Evolutionary conservation across 2,888 invertebrate species (phyloP).

Genomic region (Nephrotoma flavescens): DNA sequence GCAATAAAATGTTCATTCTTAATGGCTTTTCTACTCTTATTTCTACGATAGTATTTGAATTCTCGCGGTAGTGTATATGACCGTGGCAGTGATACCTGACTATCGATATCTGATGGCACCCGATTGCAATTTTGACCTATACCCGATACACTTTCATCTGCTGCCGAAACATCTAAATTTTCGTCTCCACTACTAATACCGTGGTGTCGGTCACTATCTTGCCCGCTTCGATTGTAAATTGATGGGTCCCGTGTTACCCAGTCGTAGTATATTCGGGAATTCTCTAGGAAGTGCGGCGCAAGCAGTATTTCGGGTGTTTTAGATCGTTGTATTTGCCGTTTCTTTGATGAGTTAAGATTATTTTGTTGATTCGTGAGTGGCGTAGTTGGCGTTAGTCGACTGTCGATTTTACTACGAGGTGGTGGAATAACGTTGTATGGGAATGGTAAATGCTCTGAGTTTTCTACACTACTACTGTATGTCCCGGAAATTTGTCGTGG

Average conservation of each 20-base stretch:
- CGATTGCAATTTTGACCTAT: constrained; percentile 14
- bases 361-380: constrained; percentile 13
- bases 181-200: constrained; percentile 18
- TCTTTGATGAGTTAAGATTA: constrained; percentile 12
- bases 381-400: constrained; percentile 16
- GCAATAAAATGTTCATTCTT: constrained; percentile 54
- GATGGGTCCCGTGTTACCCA: constrained; percentile 28
- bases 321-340: constrained; percentile 37
- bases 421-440: constrained; percentile 40
- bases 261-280: constrained; percentile 31
- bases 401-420: constrained; percentile 38
- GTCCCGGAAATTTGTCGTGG: constrained; percentile 18
- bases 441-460: constrained; percentile 20
- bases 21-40: constrained; percentile 38
- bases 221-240: background rate
- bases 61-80: constrained; percentile 75
- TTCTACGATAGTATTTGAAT: constrained; percentile 63
- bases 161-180: constrained; percentile 17
- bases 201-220: constrained; percentile 10
- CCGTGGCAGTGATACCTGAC: constrained; percentile 68
- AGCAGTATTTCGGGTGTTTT: constrained; percentile 66
- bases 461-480: constrained; percentile 15
- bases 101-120: constrained; percentile 54
- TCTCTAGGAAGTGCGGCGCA: constrained; percentile 55
- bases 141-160: constrained; percentile 17